Base-by-base conservation (phyloP, 2,113 vertebrate genomes). In the Strix aluco region DNA sequence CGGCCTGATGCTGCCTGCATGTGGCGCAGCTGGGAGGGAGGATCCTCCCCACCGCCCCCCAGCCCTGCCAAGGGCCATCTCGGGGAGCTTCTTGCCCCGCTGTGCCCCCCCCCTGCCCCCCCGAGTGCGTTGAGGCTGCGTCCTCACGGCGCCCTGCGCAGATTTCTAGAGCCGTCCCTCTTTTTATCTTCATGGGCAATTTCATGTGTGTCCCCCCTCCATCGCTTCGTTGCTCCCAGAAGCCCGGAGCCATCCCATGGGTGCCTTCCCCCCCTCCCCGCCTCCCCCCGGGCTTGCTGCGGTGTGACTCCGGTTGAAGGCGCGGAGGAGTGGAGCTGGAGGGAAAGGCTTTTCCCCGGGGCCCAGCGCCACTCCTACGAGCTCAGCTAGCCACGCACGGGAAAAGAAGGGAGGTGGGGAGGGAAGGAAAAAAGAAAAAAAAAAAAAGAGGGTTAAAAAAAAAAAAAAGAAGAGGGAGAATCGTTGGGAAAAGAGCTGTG, bases 21-120 rank as follows among this genome's bases (percentile, higher is more conserved):
- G 81, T 67, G 86, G 81, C 47, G 30, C 94, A 94, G 85, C 74
- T 86, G 79, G 90, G 62, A 86, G 62, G 90, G 72, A 91, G 55
- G 38, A 49, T 40, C 73, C 23, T 78, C 30, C 16, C 74, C 44
- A 26, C 9, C 16, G 18, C 18, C 13, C 38, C 44, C 20, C 5
- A 61, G 25, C 38, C 52, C 23, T 20, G 40, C 61, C 78, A 49
- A 52, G 52, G 63, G 63, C 34, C 40, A 54, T 66, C 86, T 73
- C 52, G 11, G 10, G 7, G 58, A 73, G 51, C n/a, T 90, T 72
- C 34, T 74, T 63, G 75, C 36, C 75, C 84, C 47, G 3, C 69
- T 58, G 40, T 27, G 42, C 44, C 44, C 44, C 15, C 44, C 44
- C 36, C 40, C 40, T 10, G 36, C 40, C 40, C 40, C 36, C 49